Evolutionary conservation across 2,797 vertebrate genomes (phyloP), one percentile per base, ranked within the genome.

Genomic region (Simalia tracyae): DNA sequence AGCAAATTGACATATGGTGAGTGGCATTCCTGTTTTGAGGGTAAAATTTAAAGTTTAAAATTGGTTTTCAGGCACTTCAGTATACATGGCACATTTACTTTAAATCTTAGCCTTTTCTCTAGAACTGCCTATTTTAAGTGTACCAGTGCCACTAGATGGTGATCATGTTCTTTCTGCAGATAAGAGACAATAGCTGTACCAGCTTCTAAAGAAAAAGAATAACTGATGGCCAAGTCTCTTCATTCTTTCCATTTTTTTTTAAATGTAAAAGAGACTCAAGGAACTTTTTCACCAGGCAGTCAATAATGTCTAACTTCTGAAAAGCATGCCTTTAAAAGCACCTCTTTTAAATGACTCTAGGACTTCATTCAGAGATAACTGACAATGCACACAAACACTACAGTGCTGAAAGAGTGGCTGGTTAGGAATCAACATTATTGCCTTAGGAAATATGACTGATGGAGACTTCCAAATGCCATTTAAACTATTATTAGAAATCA

Each of bases 141-240:
- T 0, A 0, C 0, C 66, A 63, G 0, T n/a, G 86, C 91, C 97
- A 84, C 93, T 85, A 96, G 97, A 93, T 96, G 97, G 95, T 5
- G 68, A 86, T 85, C 10, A n/a, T 26, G 95, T 93, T 92, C 95
- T 96, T 96, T 90, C 61, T 93, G 88, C 94, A 95, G 91, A 93
- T 86, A 92, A 64, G 92, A 85, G 31, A 9, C 84, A 76, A 66
- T 17, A 0, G 22, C 31, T 24, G 5, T 50, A 31, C 31, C 0
- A 2, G 84, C 12, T 2, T 0, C 57, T 60, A 10, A 5, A 54
- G 26, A 84, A 89, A 11, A 0, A 89, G 54, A 92, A 64, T 22
- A 0, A 28, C 60, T 5, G 36, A 60, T 1, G 10, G 31, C 9
- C 89, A 60, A 26, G 24, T 28, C 28, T 0, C n/a, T 86, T 50